Conservation (phyloP, 2,888 invertebrate genomes). For the Boloria euphrosyne region DNA sequence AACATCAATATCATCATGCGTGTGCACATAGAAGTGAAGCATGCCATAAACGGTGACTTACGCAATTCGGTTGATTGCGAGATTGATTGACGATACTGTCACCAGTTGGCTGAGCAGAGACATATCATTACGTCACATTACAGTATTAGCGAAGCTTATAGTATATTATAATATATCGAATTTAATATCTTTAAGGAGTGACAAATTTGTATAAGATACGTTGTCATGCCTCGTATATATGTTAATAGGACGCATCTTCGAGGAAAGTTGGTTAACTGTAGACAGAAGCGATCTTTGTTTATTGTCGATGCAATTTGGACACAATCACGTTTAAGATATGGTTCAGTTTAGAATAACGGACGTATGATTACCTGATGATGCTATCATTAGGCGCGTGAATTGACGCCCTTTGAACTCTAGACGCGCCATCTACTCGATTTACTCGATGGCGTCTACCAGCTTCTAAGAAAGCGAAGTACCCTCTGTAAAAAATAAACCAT, state of each 20-base stretch:
- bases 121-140: slow-evolving; percentile 78
- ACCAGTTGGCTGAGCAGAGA: slow-evolving; percentile 92
- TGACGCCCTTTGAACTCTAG: slow-evolving; percentile 80
- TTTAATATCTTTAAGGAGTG: slow-evolving; percentile 20
- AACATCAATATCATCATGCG: slow-evolving; percentile 66
- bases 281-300: slow-evolving; percentile 38
- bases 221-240: slow-evolving; percentile 33
- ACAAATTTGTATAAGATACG: slow-evolving; percentile 13
- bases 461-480: slow-evolving; percentile 94
- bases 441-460: slow-evolving; percentile 88
- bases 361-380: slow-evolving; percentile 81
- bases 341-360: background rate
- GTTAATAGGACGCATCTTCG: slow-evolving; percentile 30
- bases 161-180: slow-evolving; percentile 14
- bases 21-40: slow-evolving; percentile 47
- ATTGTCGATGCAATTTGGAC: slow-evolving; percentile 32
- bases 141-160: slow-evolving; percentile 67
- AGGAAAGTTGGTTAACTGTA: slow-evolving; percentile 42
- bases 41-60: slow-evolving; percentile 84
- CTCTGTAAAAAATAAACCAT: slow-evolving; percentile 71
- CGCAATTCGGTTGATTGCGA: slow-evolving; percentile 95
- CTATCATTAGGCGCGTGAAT: slow-evolving; percentile 88
- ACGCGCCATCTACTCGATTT: slow-evolving; percentile 81
- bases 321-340: slow-evolving; percentile 43
- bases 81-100: slow-evolving; percentile 95